These are phyloP conservation scores for Perizoma flavofasciatum DNA, from an alignment of 2,888 invertebrate genomes.

Conservation along the genomic window DNA sequence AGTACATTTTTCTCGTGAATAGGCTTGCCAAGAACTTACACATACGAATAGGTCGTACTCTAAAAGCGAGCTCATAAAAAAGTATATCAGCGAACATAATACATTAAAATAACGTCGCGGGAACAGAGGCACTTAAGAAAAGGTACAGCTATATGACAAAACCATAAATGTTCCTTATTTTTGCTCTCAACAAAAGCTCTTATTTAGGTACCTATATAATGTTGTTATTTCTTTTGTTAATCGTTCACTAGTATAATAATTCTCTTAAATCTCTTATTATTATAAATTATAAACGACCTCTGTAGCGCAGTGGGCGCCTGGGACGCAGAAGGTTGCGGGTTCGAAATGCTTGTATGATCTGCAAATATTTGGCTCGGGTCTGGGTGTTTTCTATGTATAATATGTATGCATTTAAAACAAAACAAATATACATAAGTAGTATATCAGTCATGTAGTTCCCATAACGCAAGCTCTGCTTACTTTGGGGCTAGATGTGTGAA, in stretches of 20 bases:
- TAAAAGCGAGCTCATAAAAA: slow-evolving; percentile 11
- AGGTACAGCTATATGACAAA: slow-evolving; percentile 30
- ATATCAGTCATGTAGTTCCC: too few relatives aligned
- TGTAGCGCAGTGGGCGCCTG: too few relatives aligned
- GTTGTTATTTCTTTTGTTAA: slow-evolving; percentile 12
- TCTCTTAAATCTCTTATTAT: too few relatives aligned
- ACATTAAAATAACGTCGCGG: slow-evolving; percentile 20
- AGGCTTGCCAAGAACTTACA: slow-evolving; percentile 20
- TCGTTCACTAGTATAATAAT: not conserved
- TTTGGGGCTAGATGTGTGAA: too few relatives aligned
- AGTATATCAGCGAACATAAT: slow-evolving; percentile 14
- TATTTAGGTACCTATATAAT: slow-evolving; percentile 43
- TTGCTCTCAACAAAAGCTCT: slow-evolving; percentile 44
- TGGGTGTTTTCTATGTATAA: too few relatives aligned
- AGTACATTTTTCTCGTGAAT: slow-evolving; percentile 23
- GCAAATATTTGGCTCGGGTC: too few relatives aligned
- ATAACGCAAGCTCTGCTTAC: too few relatives aligned
- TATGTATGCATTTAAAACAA: too few relatives aligned
- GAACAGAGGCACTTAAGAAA: slow-evolving; percentile 36
- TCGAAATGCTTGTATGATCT: too few relatives aligned
- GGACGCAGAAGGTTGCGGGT: too few relatives aligned
- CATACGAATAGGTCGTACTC: slow-evolving; percentile 7
- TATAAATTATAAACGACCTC: too few relatives aligned
- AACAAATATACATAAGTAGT: too few relatives aligned
- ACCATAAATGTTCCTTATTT: slow-evolving; percentile 21